Conservation (phyloP, 1,140 invertebrate genomes). For the Drosophila fuyamai region DNA sequence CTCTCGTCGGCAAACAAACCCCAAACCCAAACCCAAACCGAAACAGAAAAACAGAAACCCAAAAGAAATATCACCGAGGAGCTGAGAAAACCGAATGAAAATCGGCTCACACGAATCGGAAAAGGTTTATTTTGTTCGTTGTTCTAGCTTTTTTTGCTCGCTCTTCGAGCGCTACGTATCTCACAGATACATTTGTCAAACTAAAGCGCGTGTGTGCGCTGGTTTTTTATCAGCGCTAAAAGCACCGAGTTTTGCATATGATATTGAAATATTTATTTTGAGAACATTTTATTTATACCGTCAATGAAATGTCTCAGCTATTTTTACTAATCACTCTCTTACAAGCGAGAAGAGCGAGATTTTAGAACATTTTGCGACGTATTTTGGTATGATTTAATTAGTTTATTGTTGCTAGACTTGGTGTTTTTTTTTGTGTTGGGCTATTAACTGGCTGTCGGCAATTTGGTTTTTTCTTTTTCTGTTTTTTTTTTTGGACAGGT, state of each 20-base stretch:
- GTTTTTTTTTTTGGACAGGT: slow-evolving; percentile 56
- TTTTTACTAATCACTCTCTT: slow-evolving; percentile 46
- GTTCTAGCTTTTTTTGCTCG: slow-evolving; percentile 16
- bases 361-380: slow-evolving; percentile 65
- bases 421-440: slow-evolving; percentile 19
- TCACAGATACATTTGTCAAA: slow-evolving; percentile 42
- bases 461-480: slow-evolving; percentile 38
- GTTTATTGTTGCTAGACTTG: slow-evolving; percentile 72
- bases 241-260: slow-evolving; percentile 49
- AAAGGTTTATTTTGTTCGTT: slow-evolving; percentile 26
- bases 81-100: slow-evolving; percentile 33
- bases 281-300: slow-evolving; percentile 66
- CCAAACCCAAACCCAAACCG: slow-evolving; percentile 8
- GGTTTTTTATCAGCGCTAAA: slow-evolving; percentile 35
- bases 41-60: slow-evolving; percentile 1
- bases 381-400: slow-evolving; percentile 77
- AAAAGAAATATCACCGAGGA: slow-evolving; percentile 6
- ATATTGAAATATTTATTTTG: slow-evolving; percentile 60
- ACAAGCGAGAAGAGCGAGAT: slow-evolving; percentile 8
- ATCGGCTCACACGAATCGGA: slow-evolving; percentile 16
- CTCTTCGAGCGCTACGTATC: slow-evolving; percentile 41
- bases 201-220: not conserved
- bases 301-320: slow-evolving; percentile 58
- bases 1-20: slow-evolving; percentile 46
- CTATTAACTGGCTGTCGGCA: slow-evolving; percentile 48